Evolutionary conservation across 2,888 invertebrate species (phyloP), one percentile per base, ranked within the genome.

Genomic region (Euzophera pinguis): DNA sequence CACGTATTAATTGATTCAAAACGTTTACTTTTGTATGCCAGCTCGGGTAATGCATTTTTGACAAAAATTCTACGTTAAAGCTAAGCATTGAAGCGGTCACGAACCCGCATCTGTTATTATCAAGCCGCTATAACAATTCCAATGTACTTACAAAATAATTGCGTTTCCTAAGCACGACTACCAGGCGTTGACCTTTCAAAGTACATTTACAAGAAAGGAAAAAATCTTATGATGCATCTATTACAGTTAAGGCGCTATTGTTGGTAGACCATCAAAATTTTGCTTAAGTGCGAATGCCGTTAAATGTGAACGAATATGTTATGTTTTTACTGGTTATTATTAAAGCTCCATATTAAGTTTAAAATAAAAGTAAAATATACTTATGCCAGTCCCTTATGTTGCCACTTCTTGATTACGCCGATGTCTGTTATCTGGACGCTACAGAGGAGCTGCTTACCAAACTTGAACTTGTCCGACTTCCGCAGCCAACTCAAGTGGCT

Each of bases 81-180:
- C 59, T 58, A 62, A 66, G 64, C 67, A 60, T 62, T 61, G 57
- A 69, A 71, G 70, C 71, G 75, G 77, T 79, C 81, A 81, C 78
- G 77, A 77, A 71, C 73, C 72, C 71, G 65, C 77, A 75, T 78
- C 80, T 81, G 71, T 78, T 80, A 85, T 84, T 84, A 84, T 80
- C 71, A 77, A 78, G 78, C 79, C 82, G 81, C 82, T 78, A 71
- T 76, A 83, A 82, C 80, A 81, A 84, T 82, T 82, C 81, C 68
- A 70, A 78, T 68, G 73, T 78, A 78, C 78, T 81, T 78, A 81
- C 72, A 75, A 74, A 81, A 83, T 88, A 86, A 88, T 87, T 82
- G 81, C 77, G 75, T 84, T 85, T 80, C 73, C 81, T 78, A 81
- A 82, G 81, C 87, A 87, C 85, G 86, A 86, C 76, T 81, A 56